Percentiles rank a stretch among this genome's conserved stretches.
These are phyloP conservation scores for Andrena praecox DNA, from an alignment of 2,888 invertebrate genomes.

Conservation along the genomic window DNA sequence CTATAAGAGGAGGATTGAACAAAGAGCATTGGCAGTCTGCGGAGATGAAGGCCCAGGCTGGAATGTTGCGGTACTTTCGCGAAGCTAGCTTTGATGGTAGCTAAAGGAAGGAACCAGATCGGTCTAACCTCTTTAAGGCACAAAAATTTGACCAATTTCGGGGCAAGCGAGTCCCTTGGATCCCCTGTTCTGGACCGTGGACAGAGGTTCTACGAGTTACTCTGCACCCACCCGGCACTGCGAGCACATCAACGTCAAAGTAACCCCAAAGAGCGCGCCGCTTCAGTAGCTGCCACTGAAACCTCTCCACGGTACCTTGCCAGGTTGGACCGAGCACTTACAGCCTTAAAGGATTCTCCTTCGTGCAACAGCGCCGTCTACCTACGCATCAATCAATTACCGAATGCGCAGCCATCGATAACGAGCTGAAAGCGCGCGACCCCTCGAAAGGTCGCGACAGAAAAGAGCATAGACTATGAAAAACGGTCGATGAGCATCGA, in stretches of 20 bases:
- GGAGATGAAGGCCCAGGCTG: too few species aligned
- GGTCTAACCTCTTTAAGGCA: too few species aligned
- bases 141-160: too few species aligned
- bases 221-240: not conserved
- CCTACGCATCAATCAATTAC: constrained; percentile 34
- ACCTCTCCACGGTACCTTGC: not conserved
- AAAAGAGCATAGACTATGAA: constrained; percentile 63
- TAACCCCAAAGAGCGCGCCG: not conserved
- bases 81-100: too few species aligned
- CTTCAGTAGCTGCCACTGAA: constrained; percentile 1
- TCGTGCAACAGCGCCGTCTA: not conserved
- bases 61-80: too few species aligned
- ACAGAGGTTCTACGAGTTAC: too few species aligned
- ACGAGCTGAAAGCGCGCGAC: constrained; percentile 34
- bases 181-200: too few species aligned
- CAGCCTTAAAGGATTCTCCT: constrained; percentile 30
- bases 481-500: constrained; percentile 60
- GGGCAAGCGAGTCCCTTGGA: too few species aligned
- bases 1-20: too few species aligned
- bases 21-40: too few species aligned
- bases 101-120: too few species aligned
- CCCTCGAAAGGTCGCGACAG: constrained; percentile 15
- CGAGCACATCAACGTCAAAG: not conserved
- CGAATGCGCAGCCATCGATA: constrained; percentile 33
- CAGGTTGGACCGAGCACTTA: not conserved